Conservation (phyloP, 2,113 vertebrate genomes). For the Podilymbus podiceps region DNA sequence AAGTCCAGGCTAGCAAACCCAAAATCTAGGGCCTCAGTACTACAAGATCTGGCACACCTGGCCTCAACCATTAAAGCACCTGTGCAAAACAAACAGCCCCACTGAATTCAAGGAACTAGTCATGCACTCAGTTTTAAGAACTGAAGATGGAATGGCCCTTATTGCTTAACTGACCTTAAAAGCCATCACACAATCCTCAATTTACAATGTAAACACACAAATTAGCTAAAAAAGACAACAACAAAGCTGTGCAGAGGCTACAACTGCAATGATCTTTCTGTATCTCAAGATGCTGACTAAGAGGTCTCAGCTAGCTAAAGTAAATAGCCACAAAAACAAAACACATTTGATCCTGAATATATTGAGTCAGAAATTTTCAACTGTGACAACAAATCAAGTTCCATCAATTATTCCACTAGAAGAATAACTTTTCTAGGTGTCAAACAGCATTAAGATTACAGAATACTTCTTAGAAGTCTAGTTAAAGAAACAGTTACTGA, state of each 20-base stretch:
- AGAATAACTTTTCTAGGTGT: not conserved
- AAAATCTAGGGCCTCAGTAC: not conserved
- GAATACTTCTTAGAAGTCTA: not conserved
- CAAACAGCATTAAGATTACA: not conserved
- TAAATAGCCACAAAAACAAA: not conserved
- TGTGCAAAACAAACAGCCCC: not conserved
- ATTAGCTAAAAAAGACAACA: not conserved
- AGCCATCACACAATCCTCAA: not conserved
- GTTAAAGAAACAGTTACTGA: not conserved
- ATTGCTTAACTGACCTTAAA: not conserved
- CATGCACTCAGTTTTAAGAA: not conserved
- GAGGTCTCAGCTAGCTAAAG: not conserved
- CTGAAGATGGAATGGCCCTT: not conserved
- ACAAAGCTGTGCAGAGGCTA: not conserved
- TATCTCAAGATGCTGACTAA: not conserved
- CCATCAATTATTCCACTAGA: not conserved
- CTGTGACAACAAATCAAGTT: not conserved
- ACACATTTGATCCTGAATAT: not conserved
- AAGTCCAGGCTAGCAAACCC: not conserved
- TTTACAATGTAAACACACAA: not conserved
- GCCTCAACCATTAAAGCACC: not conserved
- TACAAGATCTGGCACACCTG: not conserved
- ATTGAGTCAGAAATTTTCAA: constrained; percentile 15
- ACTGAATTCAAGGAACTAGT: not conserved
- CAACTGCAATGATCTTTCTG: not conserved